phyloP scores from a whole-genome alignment of 2,113 vertebrate species.

The Prietella phreatophila region DNA sequence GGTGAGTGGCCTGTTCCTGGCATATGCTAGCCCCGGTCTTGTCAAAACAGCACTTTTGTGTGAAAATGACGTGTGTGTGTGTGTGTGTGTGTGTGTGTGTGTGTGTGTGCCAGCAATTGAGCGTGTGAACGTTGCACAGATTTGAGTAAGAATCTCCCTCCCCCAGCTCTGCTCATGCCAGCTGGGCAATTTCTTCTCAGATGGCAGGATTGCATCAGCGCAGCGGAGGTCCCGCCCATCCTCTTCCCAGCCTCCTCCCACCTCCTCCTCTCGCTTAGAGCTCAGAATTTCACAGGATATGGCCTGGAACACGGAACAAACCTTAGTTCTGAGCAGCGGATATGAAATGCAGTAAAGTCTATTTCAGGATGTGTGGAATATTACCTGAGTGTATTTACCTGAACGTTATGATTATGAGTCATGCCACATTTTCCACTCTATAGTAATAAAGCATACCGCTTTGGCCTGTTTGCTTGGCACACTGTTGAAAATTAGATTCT shows the following conservation, averaged over 20 bases:
- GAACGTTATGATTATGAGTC: not conserved
- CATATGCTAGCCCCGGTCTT: not conserved
- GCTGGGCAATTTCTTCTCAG: conserved; percentile 50
- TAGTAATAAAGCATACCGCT: not conserved
- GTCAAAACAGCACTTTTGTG: conserved; percentile 26
- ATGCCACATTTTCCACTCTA: not conserved
- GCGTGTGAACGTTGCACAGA: conserved; percentile 29
- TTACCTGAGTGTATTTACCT: conserved; percentile 37
- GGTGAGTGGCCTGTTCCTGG: not conserved
- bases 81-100: not conserved
- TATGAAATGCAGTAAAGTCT: conserved; percentile 39
- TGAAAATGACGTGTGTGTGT: not conserved
- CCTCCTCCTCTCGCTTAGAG: not conserved
- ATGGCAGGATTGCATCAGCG: conserved; percentile 60
- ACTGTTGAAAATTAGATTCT: not conserved
- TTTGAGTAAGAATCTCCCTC: conserved; percentile 18
- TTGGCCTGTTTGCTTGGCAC: not conserved
- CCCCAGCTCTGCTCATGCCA: conserved; percentile 17
- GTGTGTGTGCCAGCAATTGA: conserved; percentile 10
- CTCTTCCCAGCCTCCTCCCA: conserved; percentile 17
- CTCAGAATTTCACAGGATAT: conserved; percentile 23
- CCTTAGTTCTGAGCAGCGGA: conserved; percentile 11
- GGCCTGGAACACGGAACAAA: conserved; percentile 15
- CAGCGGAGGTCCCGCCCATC: conserved; percentile 15
- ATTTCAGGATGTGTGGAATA: not conserved